Percentiles rank a stretch among this genome's conserved stretches.
Conservation (phyloP, 2,888 invertebrate genomes). For the Thymelicus sylvestris region DNA sequence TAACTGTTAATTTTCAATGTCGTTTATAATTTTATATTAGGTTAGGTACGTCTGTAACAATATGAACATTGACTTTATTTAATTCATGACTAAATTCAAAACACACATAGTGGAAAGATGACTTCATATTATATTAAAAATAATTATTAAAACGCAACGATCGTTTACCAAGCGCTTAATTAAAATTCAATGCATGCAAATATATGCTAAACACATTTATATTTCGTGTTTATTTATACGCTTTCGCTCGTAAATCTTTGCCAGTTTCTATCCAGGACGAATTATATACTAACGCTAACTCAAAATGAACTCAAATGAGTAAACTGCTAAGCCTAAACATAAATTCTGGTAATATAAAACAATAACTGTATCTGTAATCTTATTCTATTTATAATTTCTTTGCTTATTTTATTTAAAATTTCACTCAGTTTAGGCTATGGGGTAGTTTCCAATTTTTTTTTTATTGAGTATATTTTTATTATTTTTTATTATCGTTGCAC, state of each 20-base stretch:
- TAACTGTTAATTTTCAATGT: too few species aligned
- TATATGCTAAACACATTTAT: constrained; percentile 33
- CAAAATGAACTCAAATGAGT: not conserved
- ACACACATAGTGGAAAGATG: not conserved
- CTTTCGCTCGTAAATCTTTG: constrained; percentile 32
- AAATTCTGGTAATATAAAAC: too few species aligned
- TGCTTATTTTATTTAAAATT: too few species aligned
- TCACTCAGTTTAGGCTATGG: too few species aligned
- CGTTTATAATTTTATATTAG: too few species aligned
- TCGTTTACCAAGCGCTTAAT: constrained; percentile 18
- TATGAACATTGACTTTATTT: not conserved
- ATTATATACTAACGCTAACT: constrained; percentile 7
- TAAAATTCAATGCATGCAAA: constrained; percentile 26
- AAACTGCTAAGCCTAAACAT: not conserved
- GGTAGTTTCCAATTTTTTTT: too few species aligned
- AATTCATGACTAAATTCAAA: not conserved
- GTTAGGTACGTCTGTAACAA: too few species aligned
- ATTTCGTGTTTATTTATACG: constrained; percentile 33
- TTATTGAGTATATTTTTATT: too few species aligned
- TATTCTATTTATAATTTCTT: too few species aligned
- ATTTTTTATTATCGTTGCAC: too few species aligned
- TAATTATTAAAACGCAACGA: not conserved
- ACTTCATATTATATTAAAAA: not conserved
- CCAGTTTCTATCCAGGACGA: constrained; percentile 19
- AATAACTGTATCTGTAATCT: too few species aligned